Evolutionary conservation across 2,113 vertebrate species (phyloP), one percentile per base, ranked within the genome.

Genomic region (Coptodon rendalli): DNA sequence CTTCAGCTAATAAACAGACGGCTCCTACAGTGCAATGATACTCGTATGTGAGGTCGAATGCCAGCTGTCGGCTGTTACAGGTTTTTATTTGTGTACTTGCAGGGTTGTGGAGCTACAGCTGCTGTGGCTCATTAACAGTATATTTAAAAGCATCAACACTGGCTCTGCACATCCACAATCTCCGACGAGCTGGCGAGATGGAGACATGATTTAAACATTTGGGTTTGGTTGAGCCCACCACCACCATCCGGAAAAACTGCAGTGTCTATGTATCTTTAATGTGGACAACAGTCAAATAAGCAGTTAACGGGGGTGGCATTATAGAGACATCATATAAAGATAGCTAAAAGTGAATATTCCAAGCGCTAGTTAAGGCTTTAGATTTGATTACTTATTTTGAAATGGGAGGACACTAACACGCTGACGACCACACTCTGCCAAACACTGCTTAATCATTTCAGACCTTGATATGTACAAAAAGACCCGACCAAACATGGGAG

Each of bases 291-390:
- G 85, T 92, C 88, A 85, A 66, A 86, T 59, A 85, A 90, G 81
- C 83, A 76, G 54, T 85, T 83, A 80, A 88, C 12, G 79, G 63
- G 59, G 82, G 80, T 76, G 88, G 88, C 34, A 34, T 86, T 91
- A 90, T 16, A 87, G 90, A 93, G 93, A 93, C 90, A 92, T 93
- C 93, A 92, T 92, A 86, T 83, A 89, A 94, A 92, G 40, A 82
- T 79, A 87, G 79, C 83, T 90, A 84, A 81, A 93, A 92, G 80
- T 22, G 89, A 92, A 92, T 91, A 91, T 87, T 92, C 82, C 13
- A 82, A 91, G 90, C 87, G 45, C 87, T 91, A 80, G 50, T 95
- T 95, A 96, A 95, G 95, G 95, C 93, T 94, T 96, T 86, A 87
- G 91, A 93, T 89, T 92, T 40, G 45, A 91, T 80, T 88, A 93